Base-by-base conservation (phyloP, 2,888 invertebrate species). In the Lycia hirtaria region DNA sequence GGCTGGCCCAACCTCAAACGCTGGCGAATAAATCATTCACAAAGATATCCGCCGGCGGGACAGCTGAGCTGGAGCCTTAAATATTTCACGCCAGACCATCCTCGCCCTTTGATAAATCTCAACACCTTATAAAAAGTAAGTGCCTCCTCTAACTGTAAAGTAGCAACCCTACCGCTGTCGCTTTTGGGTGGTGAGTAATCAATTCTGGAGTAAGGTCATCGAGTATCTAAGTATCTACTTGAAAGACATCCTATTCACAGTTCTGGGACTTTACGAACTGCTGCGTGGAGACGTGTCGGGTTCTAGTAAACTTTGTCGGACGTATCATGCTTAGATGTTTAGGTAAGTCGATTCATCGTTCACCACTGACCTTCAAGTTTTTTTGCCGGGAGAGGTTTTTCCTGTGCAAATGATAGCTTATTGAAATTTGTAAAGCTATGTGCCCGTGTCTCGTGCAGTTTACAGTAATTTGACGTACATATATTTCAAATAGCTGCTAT, bases 11-110 rank as follows among this genome's bases (percentile, higher is more conserved):
- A 67, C 67, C 72, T 33, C 55, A 35, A 50, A 60, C 41, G 58
- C 28, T 58, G 50, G 47, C 67, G 68, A 77, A 85, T 85, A 84
- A 83, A 85, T 83, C 84, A 83, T 80, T 76, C 69, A 67, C 58
- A 66, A 69, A 68, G 73, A 73, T 76, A 70, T 76, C 72, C 69
- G 78, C 37, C 69, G 62, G 60, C 68, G 67, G 72, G 76, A 80
- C 77, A 75, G 67, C 74, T 69, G 72, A 67, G 78, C 73, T 71
- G 74, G 73, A 75, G 73, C 81, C 81, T 77, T 85, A 75, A 87
- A 87, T 87, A 86, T 87, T 85, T 87, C 80, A 85, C 79, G 78
- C 69, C 72, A 65, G 52, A 56, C 64, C 68, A 55, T 54, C 62
- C 68, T 63, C 65, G 57, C 72, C 71, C 75, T 71, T 74, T 71